Percentiles rank a stretch among this genome's conserved stretches.
These are phyloP conservation scores for Synanthedon andrenaeformis DNA, from an alignment of 2,888 invertebrate genomes.

Conservation along the genomic window DNA sequence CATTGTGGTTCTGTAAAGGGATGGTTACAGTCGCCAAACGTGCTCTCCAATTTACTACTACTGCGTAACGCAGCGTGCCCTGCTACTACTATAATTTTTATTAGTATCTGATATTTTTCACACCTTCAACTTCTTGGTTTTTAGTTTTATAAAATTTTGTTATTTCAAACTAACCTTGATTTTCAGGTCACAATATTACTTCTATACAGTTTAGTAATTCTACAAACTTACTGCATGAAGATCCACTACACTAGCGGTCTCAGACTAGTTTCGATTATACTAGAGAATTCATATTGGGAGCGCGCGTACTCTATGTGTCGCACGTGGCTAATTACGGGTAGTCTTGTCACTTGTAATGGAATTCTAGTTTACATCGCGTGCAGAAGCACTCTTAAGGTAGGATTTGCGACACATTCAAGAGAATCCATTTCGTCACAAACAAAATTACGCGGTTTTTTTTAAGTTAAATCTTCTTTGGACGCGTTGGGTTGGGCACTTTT, in stretches of 20 bases:
- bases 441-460: background rate
- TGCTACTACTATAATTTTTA: no score
- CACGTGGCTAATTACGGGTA: slow-evolving; percentile 44
- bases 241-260: slow-evolving; percentile 56
- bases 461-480: no score
- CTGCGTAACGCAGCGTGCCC: no score
- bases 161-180: background rate
- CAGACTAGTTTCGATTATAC: slow-evolving; percentile 40
- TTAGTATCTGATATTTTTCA: no score
- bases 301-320: slow-evolving; percentile 27
- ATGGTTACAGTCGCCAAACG: no score
- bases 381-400: slow-evolving; percentile 44
- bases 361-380: slow-evolving; percentile 50
- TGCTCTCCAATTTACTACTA: no score
- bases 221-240: slow-evolving; percentile 61
- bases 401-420: no score
- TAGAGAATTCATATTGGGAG: slow-evolving; percentile 45
- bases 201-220: slow-evolving; percentile 44
- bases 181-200: slow-evolving; percentile 44
- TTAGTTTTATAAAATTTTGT: background rate
- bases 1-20: no score
- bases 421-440: no score
- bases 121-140: background rate
- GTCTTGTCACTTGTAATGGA: slow-evolving; percentile 41
- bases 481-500: no score